Base-by-base conservation (phyloP, 1,140 invertebrate genomes). In the Linepithema humile region DNA sequence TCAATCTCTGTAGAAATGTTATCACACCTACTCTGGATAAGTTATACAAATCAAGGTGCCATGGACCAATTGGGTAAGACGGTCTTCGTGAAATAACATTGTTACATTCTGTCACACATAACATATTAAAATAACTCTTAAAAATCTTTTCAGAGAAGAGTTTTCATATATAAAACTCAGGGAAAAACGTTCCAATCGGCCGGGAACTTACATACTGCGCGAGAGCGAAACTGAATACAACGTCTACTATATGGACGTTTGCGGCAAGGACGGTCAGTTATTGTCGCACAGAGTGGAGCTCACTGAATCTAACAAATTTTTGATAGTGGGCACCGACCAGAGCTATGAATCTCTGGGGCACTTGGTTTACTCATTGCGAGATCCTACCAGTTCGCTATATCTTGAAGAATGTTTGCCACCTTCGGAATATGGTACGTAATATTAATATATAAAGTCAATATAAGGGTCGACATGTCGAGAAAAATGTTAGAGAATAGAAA, bases 131-230 rank as follows among this genome's bases (percentile, higher is more conserved):
- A 15, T 59, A 43, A 3, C 5, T n/a, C 74, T 17, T 6, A 3
- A n/a, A 69, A 53, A 55, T 20, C 40, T 82, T 89, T 85, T 89
- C 89, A 97, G 97, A 17, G 96, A 96, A 64, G 96, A 96, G 90
- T 98, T 98, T 95, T 97, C 98, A 0, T 97, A 97, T 90, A 95
- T 96, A 35, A 98, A 98, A 93, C 94, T 98, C 45, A 96, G 97
- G 92, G 96, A 97, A 82, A 98, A 97, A 91, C 95, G 97, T 43
- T 95, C 95, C 1, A 96, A 97, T 89, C 96, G 96, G 92, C 94
- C 96, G 67, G 97, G 98, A 12, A 97, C 96, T 90, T 98, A 96
- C 92, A 96, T 98, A 85, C 91, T 98, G 15, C 95, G 98, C 45
- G 97, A 98, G 92, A 97, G 97, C 91, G 96, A 97, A 92, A 95